A percentile compares a stretch with the other conserved stretches of the same genome.
Evolutionary conservation across 37 sponge, comb jelly and placozoan genomes (phyloP).

Genomic region (Beroe forskalii): DNA sequence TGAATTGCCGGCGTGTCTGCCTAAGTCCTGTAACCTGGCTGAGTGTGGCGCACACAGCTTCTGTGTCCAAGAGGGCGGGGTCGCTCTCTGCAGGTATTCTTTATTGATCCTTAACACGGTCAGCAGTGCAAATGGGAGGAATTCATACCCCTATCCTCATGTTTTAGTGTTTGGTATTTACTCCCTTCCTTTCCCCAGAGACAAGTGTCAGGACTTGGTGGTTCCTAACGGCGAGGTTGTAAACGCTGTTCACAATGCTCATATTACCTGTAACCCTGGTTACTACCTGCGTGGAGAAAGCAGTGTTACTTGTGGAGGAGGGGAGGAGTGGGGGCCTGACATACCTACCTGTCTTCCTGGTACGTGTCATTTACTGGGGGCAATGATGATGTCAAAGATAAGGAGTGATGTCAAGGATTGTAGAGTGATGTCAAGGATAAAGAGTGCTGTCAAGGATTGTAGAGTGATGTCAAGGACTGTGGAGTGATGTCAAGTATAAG

Average conservation of each 20-base stretch:
- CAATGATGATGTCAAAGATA: background rate
- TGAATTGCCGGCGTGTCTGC: background rate
- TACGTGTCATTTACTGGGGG: background rate
- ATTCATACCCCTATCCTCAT: too few species aligned
- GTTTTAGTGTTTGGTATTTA: too few species aligned
- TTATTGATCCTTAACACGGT: too few species aligned
- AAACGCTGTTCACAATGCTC: too few species aligned
- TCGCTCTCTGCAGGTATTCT: background rate
- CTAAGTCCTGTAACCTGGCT: background rate
- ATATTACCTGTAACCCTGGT: background rate
- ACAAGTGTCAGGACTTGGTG: background rate
- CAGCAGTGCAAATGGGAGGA: too few species aligned
- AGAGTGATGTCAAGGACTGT: too few species aligned
- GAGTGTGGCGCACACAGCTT: background rate
- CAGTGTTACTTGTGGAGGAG: background rate
- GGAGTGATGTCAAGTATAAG: too few species aligned
- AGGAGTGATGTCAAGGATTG: background rate
- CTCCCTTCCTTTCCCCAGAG: background rate
- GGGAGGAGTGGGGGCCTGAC: background rate
- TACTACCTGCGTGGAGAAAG: background rate
- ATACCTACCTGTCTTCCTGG: background rate
- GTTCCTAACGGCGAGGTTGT: background rate
- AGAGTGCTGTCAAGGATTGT: too few species aligned
- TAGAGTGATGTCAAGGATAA: too few species aligned
- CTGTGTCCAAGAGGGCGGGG: background rate